phyloP scores from a whole-genome alignment of 1,140 invertebrate species.

The Solenopsis invicta region DNA sequence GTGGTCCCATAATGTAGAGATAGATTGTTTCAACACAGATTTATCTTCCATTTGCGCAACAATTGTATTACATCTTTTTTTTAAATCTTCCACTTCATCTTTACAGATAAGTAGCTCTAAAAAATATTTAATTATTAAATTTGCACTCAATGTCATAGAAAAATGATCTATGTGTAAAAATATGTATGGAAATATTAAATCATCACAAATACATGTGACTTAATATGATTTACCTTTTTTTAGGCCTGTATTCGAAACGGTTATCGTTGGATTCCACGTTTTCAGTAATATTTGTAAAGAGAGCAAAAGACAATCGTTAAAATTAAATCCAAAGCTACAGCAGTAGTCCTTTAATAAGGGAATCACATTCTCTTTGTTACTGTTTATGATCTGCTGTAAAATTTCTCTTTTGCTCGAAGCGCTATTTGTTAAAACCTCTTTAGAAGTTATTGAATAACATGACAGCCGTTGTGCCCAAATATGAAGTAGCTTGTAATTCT shows the following conservation, averaged over 20 bases:
- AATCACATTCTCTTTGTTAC: conserved; percentile 72
- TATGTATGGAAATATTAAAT: conserved; percentile 6
- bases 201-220: not conserved
- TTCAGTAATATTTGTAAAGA: conserved; percentile 82
- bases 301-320: conserved; percentile 80
- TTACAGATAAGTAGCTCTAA: conserved; percentile 78
- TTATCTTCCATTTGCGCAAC: conserved; percentile 77
- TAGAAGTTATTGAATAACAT: conserved; percentile 77
- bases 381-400: conserved; percentile 79
- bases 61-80: conserved; percentile 76
- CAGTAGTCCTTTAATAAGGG: conserved; percentile 82
- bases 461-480: conserved; percentile 78
- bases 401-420: conserved; percentile 76
- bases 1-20: conserved; percentile 68
- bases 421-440: conserved; percentile 80
- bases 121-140: conserved; percentile 46
- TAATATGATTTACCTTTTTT: conserved; percentile 71
- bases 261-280: conserved; percentile 83
- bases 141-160: not conserved
- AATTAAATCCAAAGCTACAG: conserved; percentile 79
- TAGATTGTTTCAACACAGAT: conserved; percentile 69
- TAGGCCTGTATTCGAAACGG: conserved; percentile 46
- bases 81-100: conserved; percentile 75
- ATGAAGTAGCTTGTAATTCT: conserved; percentile 74
- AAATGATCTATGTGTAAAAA: conserved; percentile 26